Conservation (phyloP, 2,797 vertebrate species). For the Peromyscus aztecus region DNA sequence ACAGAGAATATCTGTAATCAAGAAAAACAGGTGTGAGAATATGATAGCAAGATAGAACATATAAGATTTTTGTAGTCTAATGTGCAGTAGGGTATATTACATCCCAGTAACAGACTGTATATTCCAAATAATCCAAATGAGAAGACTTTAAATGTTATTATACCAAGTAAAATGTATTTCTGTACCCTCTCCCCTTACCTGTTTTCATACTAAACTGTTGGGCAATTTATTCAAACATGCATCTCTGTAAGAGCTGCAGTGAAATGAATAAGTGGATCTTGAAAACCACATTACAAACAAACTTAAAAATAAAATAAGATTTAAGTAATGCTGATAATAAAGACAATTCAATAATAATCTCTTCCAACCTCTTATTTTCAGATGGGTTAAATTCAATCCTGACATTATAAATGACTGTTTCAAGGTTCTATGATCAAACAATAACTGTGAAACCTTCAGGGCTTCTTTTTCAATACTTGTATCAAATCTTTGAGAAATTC, state of each 20-base stretch:
- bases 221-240: not conserved
- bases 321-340: not conserved
- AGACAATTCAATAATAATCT: not conserved
- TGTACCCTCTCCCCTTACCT: not conserved
- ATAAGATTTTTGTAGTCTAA: not conserved
- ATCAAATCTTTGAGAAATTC: not conserved
- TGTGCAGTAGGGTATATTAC: accelerated
- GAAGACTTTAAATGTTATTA: not conserved
- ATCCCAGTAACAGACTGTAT: not conserved
- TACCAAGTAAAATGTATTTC: not conserved
- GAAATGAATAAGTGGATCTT: not conserved
- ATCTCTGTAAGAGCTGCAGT: not conserved
- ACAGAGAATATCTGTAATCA: accelerated
- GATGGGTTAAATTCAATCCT: not conserved
- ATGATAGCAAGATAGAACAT: accelerated
- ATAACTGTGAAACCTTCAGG: not conserved
- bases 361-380: not conserved
- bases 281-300: not conserved
- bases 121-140: not conserved
- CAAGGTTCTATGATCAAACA: not conserved
- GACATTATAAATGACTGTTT: not conserved
- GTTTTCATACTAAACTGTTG: no score
- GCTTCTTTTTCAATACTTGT: not conserved
- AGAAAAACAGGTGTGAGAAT: accelerated
- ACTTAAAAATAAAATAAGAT: not conserved